phyloP scores from a whole-genome alignment of 2,113 vertebrate genomes.

The Planiliza haematocheilus region DNA sequence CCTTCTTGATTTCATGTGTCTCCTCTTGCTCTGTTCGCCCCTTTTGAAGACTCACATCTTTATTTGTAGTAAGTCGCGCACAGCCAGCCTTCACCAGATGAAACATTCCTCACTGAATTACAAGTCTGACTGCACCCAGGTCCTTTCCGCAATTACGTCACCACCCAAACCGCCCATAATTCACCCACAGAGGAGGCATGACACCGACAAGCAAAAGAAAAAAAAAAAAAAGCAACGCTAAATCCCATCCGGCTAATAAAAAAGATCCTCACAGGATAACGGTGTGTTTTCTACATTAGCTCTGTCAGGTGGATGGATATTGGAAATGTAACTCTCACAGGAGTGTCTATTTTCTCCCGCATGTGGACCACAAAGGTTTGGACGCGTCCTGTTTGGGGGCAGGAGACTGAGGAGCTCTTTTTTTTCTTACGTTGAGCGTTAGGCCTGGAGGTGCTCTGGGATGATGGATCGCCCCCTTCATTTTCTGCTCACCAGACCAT shows the following conservation, averaged over 20 bases:
- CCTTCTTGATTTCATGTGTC: slow-evolving; percentile 17
- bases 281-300: slow-evolving; percentile 43
- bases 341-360: slow-evolving; percentile 11
- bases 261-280: slow-evolving; percentile 5
- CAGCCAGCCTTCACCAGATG: slow-evolving; percentile 68
- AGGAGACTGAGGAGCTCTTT: background rate
- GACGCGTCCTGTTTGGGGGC: slow-evolving; percentile 19
- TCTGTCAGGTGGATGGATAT: slow-evolving; percentile 39
- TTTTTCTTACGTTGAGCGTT: slow-evolving; percentile 11
- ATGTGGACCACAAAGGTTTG: slow-evolving; percentile 25
- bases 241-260: slow-evolving; percentile 48
- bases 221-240: slow-evolving; percentile 38
- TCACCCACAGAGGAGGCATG: slow-evolving; percentile 60
- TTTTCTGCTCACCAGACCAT: slow-evolving; percentile 82
- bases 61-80: slow-evolving; percentile 63
- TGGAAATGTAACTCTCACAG: slow-evolving; percentile 10
- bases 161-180: slow-evolving; percentile 61
- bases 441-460: slow-evolving; percentile 42
- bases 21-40: slow-evolving; percentile 13
- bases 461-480: slow-evolving; percentile 74
- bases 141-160: slow-evolving; percentile 78
- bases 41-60: slow-evolving; percentile 58
- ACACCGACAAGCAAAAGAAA: slow-evolving; percentile 45
- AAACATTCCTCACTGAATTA: slow-evolving; percentile 78
- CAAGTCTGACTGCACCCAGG: slow-evolving; percentile 72